phyloP scores from a whole-genome alignment of 1,140 invertebrate species.

The Plutomurus gul region DNA sequence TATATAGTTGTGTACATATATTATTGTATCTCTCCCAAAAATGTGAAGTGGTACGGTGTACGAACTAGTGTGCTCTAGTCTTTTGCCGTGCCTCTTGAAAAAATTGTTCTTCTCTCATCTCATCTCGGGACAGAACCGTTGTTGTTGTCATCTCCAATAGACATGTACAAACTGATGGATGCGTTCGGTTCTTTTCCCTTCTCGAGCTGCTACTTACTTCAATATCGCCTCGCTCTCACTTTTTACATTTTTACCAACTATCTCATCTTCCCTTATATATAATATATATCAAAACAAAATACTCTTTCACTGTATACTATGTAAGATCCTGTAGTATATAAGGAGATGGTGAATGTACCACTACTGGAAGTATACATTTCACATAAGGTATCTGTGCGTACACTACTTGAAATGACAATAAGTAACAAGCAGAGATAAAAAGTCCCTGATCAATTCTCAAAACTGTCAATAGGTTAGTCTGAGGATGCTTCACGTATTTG shows the following conservation, averaged over 20 bases:
- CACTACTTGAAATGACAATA: slow-evolving; percentile 6
- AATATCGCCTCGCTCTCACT: not conserved
- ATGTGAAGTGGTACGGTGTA: not conserved
- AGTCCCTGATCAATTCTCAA: slow-evolving; percentile 19
- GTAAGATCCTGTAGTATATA: no score
- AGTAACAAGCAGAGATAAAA: slow-evolving; percentile 2
- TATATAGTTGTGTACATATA: no score
- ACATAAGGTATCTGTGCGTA: not conserved
- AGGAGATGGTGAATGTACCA: no score
- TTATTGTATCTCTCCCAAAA: no score
- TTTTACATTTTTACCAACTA: not conserved
- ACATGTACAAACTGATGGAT: not conserved
- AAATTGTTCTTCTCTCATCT: not conserved
- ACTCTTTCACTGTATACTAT: no score
- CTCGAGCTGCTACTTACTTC: not conserved
- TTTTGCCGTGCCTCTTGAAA: not conserved
- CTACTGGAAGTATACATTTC: not conserved
- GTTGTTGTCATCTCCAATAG: not conserved
- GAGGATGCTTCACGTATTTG: not conserved
- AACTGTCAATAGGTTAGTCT: slow-evolving; percentile 4
- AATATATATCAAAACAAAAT: no score
- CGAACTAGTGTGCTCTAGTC: not conserved
- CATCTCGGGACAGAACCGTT: not conserved
- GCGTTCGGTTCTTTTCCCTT: not conserved
- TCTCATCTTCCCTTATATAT: not conserved